These are phyloP conservation scores for Chesias legatella DNA, from an alignment of 2,888 invertebrate species.

Conservation along the genomic window DNA sequence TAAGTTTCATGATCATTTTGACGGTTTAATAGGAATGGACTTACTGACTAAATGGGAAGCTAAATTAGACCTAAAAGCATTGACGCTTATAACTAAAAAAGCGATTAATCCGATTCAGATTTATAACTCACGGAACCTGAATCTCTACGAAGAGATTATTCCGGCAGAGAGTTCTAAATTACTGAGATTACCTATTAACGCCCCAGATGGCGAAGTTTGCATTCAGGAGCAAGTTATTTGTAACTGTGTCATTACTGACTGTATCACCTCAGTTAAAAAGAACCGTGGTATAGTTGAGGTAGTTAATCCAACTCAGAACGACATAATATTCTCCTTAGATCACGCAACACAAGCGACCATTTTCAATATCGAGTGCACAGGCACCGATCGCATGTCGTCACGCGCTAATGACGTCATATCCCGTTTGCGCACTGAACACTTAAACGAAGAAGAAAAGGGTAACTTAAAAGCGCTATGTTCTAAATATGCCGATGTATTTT, in stretches of 20 bases:
- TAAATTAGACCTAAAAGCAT: slow-evolving; percentile 20
- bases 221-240: slow-evolving; percentile 23
- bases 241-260: slow-evolving; percentile 29
- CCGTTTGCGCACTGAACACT: slow-evolving; percentile 29
- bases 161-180: slow-evolving; percentile 28
- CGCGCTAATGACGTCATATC: slow-evolving; percentile 26
- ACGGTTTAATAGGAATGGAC: slow-evolving; percentile 33
- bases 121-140: slow-evolving; percentile 27
- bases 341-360: slow-evolving; percentile 20
- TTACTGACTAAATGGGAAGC: slow-evolving; percentile 28
- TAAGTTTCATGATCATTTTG: slow-evolving; percentile 34
- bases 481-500: slow-evolving; percentile 28
- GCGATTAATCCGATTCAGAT: slow-evolving; percentile 20
- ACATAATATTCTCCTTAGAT: slow-evolving; percentile 31
- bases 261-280: slow-evolving; percentile 27
- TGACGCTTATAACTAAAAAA: slow-evolving; percentile 16
- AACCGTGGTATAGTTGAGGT: slow-evolving; percentile 29
- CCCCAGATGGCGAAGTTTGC: slow-evolving; percentile 22
- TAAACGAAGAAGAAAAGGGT: background rate
- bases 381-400: slow-evolving; percentile 1
- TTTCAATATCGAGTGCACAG: slow-evolving; percentile 26
- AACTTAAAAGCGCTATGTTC: slow-evolving; percentile 15
- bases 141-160: slow-evolving; percentile 32
- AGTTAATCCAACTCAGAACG: slow-evolving; percentile 23
- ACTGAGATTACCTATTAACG: slow-evolving; percentile 25